Percentiles rank a stretch among this genome's conserved stretches.
phyloP scores from a whole-genome alignment of 2,888 invertebrate genomes.

The Synanthedon formicaeformis region DNA sequence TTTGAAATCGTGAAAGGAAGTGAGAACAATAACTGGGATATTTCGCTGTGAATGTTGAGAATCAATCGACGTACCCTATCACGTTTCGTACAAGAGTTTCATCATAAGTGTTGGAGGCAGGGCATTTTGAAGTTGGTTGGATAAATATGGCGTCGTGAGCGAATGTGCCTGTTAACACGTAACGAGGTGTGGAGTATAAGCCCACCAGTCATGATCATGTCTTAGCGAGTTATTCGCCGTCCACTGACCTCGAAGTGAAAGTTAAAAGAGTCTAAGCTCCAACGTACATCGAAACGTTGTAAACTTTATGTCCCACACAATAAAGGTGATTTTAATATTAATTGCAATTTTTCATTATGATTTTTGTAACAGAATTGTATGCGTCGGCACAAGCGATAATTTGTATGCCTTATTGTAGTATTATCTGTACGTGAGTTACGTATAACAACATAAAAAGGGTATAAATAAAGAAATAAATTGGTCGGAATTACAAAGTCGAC shows the following conservation, averaged over 20 bases:
- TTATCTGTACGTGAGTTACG: constrained; percentile 62
- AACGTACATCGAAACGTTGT: constrained; percentile 9
- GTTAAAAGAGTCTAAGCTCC: constrained; percentile 29
- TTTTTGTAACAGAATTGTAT: constrained; percentile 33
- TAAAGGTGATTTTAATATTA: constrained; percentile 11
- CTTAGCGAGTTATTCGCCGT: constrained; percentile 66
- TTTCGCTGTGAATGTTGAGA: constrained; percentile 9
- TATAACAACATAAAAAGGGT: constrained; percentile 43
- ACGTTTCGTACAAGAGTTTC: constrained; percentile 49
- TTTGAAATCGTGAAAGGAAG: constrained; percentile 4
- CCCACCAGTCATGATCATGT: constrained; percentile 68
- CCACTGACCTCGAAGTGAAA: constrained; percentile 51
- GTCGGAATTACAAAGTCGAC: constrained; percentile 32
- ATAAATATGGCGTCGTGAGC: constrained; percentile 67
- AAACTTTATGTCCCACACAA: constrained; percentile 13
- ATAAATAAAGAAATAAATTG: constrained; percentile 55
- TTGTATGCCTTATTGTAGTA: constrained; percentile 67
- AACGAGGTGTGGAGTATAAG: constrained; percentile 68
- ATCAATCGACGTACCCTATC: constrained; percentile 29
- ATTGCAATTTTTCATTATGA: constrained; percentile 18
- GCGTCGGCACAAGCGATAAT: constrained; percentile 62
- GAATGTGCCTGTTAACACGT: constrained; percentile 69
- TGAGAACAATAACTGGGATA: constrained; percentile 6
- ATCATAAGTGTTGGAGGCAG: constrained; percentile 29
- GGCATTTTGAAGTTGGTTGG: constrained; percentile 56